Conservation (phyloP, 1,140 invertebrate genomes). For the Leucophenga varia region DNA sequence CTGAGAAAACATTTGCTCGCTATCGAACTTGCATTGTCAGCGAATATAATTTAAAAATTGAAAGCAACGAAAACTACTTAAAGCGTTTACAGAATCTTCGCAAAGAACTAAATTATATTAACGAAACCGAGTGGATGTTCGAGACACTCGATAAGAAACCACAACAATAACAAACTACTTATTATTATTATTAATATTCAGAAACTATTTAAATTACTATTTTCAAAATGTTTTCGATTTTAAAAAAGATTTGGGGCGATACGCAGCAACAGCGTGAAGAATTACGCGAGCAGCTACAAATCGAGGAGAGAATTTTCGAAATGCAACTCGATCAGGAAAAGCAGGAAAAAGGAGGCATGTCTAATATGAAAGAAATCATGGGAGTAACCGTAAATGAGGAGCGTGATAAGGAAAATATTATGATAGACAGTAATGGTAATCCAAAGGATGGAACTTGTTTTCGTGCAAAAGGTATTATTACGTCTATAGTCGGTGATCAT, state of each 20-base stretch:
- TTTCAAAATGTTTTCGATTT: slow-evolving; percentile 11
- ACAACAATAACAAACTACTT: slow-evolving; percentile 26
- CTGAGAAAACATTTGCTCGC: slow-evolving; percentile 27
- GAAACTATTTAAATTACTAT: background rate
- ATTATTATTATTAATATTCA: slow-evolving; percentile 1
- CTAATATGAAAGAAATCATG: too few species aligned
- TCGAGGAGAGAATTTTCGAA: too few species aligned
- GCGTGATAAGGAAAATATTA: too few species aligned
- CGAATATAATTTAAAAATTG: slow-evolving; percentile 22
- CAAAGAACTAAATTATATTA: slow-evolving; percentile 68
- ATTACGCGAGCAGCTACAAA: too few species aligned
- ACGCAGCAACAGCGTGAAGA: too few species aligned
- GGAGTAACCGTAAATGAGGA: too few species aligned
- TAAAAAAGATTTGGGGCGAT: slow-evolving; percentile 18
- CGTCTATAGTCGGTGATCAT: too few species aligned
- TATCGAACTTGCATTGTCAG: slow-evolving; percentile 20
- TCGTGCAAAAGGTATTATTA: too few species aligned
- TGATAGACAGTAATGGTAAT: too few species aligned
- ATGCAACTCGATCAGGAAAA: too few species aligned
- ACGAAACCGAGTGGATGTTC: slow-evolving; percentile 71
- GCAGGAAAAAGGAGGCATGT: too few species aligned
- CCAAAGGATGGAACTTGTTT: too few species aligned
- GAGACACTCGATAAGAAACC: slow-evolving; percentile 56
- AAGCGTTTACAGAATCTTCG: slow-evolving; percentile 65
- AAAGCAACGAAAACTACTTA: slow-evolving; percentile 59